phyloP scores from a whole-genome alignment of 2,888 invertebrate species.

The Physocephala rufipes region DNA sequence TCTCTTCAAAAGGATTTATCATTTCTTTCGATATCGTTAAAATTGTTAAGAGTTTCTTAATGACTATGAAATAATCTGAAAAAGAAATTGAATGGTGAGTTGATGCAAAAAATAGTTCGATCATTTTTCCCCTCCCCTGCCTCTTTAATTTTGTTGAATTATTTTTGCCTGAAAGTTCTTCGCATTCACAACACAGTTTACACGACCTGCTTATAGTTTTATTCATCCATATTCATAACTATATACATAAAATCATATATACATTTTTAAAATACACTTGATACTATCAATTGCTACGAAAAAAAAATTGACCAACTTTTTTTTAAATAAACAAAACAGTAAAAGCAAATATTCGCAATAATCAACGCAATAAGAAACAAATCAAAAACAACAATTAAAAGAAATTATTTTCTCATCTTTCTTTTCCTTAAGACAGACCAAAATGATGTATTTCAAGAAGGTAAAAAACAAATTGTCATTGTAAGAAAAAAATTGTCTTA shows the following conservation, averaged over 20 bases:
- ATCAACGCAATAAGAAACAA: conserved; percentile 26
- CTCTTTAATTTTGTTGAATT: background rate
- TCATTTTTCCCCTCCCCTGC: background rate
- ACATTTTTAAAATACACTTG: background rate
- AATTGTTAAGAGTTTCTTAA: no score
- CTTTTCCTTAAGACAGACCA: conserved; percentile 66
- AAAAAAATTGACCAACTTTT: conserved; percentile 17
- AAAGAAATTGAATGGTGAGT: no score
- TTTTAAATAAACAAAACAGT: conserved; percentile 23
- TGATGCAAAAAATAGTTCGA: no score
- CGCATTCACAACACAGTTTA: background rate
- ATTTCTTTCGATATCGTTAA: no score
- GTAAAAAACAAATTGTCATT: conserved; percentile 62
- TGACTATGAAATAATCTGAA: no score
- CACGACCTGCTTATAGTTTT: background rate
- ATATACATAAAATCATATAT: conserved; percentile 17
- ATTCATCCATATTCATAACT: conserved; percentile 16
- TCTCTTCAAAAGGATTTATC: no score
- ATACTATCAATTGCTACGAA: background rate
- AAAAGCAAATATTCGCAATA: conserved; percentile 11
- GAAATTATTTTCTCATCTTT: conserved; percentile 65
- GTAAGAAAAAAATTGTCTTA: conserved; percentile 33
- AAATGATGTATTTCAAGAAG: conserved; percentile 64
- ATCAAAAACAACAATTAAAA: conserved; percentile 57
- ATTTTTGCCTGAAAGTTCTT: background rate